Evolutionary conservation across 2,113 vertebrate genomes (phyloP).

Genomic region (Brevimyrus niger): DNA sequence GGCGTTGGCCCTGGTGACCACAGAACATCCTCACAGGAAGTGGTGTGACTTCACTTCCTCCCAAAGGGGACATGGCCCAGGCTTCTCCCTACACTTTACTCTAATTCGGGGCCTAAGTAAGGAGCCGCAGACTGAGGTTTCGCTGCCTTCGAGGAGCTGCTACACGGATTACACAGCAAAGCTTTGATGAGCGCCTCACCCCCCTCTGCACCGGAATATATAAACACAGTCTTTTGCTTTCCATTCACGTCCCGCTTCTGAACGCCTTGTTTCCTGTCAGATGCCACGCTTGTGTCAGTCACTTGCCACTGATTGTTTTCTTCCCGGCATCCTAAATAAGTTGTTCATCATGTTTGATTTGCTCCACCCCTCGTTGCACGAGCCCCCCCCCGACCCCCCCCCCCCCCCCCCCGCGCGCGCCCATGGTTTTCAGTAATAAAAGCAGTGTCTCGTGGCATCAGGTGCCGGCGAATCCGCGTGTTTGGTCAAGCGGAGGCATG

Average conservation of each 20-base stretch:
- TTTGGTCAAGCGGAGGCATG: not conserved
- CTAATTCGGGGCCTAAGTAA: not conserved
- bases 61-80: not conserved
- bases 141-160: not conserved
- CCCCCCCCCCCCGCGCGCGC: too few relatives aligned
- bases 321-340: not conserved
- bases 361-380: not conserved
- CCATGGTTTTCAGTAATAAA: not conserved
- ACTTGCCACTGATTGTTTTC: not conserved
- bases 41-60: not conserved
- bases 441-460: not conserved
- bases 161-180: not conserved
- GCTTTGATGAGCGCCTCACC: not conserved
- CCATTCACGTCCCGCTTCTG: not conserved
- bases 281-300: not conserved
- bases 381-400: not conserved
- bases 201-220: not conserved
- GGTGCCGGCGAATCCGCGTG: not conserved
- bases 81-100: not conserved
- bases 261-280: not conserved
- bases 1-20: not conserved
- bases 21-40: not conserved
- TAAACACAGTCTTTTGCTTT: not conserved
- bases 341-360: not conserved
- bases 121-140: not conserved